Evolutionary conservation across 2,888 invertebrate species (phyloP).

Genomic region (Abrostola tripartita): DNA sequence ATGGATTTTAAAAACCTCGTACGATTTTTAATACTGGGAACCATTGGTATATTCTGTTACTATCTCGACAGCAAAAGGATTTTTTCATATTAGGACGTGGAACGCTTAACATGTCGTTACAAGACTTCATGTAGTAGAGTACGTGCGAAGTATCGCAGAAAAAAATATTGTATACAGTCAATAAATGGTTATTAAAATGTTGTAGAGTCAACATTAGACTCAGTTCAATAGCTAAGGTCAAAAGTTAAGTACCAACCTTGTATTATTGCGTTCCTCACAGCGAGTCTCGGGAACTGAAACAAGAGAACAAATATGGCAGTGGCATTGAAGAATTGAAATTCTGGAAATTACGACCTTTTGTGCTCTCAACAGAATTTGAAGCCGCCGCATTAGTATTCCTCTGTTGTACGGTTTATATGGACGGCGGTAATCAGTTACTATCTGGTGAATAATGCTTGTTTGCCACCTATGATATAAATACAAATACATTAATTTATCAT

Average conservation of each 20-base stretch:
- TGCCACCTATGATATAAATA: neutral
- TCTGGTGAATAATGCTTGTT: neutral
- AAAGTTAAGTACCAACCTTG: neutral
- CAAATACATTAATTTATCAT: neutral
- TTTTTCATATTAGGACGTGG: neutral
- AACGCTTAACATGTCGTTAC: neutral
- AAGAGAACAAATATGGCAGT: neutral
- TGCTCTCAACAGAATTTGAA: neutral
- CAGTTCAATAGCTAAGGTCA: too few relatives aligned
- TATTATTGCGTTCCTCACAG: neutral
- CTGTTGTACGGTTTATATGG: neutral
- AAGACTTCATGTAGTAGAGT: neutral
- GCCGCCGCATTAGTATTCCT: neutral
- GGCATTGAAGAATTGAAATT: neutral
- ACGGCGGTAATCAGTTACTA: neutral
- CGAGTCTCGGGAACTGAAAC: neutral
- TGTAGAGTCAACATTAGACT: too few relatives aligned
- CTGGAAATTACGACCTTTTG: neutral
- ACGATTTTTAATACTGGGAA: neutral
- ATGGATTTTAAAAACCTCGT: neutral
- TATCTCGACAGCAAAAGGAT: neutral
- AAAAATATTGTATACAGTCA: neutral
- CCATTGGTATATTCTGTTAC: neutral
- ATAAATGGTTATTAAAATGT: too few relatives aligned
- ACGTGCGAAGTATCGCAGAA: neutral